Conservation (phyloP, 2,113 vertebrate species). For the Mobula hypostoma region DNA sequence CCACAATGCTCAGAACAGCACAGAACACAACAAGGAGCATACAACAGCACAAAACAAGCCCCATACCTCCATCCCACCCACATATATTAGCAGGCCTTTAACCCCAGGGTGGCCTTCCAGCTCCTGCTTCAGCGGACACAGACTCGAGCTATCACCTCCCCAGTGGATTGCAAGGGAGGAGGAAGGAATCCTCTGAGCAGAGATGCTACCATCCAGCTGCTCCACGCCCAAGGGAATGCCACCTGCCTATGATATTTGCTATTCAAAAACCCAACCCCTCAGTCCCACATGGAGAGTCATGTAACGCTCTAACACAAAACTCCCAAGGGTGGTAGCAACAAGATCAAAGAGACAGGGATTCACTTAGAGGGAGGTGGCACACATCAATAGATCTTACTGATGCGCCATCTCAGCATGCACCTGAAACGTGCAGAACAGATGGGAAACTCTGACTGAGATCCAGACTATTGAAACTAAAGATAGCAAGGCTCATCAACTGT, state of each 20-base stretch:
- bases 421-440: constrained; percentile 27
- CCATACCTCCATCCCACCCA: no score
- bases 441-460: neutral
- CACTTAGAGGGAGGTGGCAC: no score
- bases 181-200: neutral
- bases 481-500: neutral
- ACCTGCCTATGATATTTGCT: neutral
- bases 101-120: no score
- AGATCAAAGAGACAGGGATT: neutral
- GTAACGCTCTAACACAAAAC: no score
- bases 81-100: no score
- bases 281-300: neutral
- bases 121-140: no score
- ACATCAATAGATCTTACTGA: neutral
- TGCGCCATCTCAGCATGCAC: neutral
- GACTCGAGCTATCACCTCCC: no score
- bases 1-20: no score
- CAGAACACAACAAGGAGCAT: no score
- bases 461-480: constrained; percentile 14
- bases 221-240: neutral
- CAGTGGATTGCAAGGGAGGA: no score
- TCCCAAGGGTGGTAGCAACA: neutral
- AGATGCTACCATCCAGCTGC: neutral
- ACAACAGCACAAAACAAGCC: no score
- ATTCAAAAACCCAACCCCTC: neutral